phyloP scores from a whole-genome alignment of 2,113 vertebrate species.

The Notarius quadriscutis region DNA sequence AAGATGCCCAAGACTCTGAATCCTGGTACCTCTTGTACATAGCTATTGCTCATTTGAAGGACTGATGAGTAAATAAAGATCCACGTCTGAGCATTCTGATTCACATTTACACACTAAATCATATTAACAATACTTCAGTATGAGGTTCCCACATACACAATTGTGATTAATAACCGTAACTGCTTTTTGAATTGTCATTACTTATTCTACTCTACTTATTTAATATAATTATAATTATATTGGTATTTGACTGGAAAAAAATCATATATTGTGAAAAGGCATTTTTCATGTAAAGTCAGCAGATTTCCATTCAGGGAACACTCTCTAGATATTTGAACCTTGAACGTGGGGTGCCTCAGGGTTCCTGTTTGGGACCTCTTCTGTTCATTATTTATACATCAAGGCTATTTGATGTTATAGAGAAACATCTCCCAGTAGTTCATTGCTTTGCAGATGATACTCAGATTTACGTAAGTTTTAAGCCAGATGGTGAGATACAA shows the following conservation, averaged over 20 bases:
- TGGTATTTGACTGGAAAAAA: background rate
- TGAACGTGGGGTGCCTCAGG: no score
- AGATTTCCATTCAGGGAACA: no score
- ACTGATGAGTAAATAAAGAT: background rate
- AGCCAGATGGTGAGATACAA: no score
- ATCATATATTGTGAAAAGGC: background rate
- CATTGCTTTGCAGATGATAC: no score
- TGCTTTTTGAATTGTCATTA: background rate
- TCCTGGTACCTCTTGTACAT: background rate
- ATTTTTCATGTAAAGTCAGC: background rate
- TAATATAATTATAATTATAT: background rate
- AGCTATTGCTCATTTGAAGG: background rate
- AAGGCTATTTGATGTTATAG: no score
- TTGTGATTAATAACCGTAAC: background rate
- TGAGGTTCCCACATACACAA: background rate
- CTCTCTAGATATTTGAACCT: no score
- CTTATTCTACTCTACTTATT: background rate
- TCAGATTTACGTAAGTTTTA: no score
- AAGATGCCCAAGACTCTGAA: background rate
- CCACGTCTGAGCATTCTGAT: background rate
- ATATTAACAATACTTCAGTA: background rate
- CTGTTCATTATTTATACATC: no score
- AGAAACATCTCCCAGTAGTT: no score
- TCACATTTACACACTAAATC: background rate
- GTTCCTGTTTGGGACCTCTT: no score